Evolutionary conservation across 1,140 invertebrate genomes (phyloP), one percentile per base, ranked within the genome.

Genomic region (Pentalonia nigronervosa): DNA sequence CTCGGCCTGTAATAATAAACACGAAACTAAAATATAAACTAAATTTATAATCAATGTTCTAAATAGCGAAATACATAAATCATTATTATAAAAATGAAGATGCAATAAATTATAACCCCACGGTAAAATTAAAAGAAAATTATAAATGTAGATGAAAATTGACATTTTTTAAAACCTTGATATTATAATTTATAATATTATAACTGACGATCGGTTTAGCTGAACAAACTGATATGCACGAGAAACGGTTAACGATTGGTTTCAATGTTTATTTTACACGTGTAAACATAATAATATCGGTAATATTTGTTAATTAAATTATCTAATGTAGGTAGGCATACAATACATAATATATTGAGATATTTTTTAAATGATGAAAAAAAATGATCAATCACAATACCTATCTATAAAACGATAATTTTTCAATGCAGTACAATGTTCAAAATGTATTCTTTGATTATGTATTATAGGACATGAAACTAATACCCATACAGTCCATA

Each of bases 1-100:
- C 94, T 94, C 94, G 47, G 23, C 93, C 94, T 83, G 94, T 50
- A 94, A 45, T 93, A 93, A 94, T 53, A 94, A 56, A 25, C 21
- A 30, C 25, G 11, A 7, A 56, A 30, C 1, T 25, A 60, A 41
- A 21, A 50, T 88, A n/a, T 87, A 48, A 45, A 84, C 41, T 21
- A 83, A 25, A 36, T 50, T 53, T 53, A 53, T 53, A 53, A 21
- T 21, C 4, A 41, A 47, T 3, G 45, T 86, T 47, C 7, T n/a
- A 87, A 9, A 47, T 30, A 45, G 23, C 7, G 8, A 41, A 87
- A 87, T 47, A 47, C 17, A n/a, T 48, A 48, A 87, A 48, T 48
- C 20, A 36, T 23, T 1, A 30, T 36, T 23, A 23, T 34, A 36
- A 50, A 7, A 81, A 81, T 60, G 9, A 30, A 60, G 30, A 60